Evolutionary conservation across 2,113 vertebrate genomes (phyloP).

Genomic region (Nannospalax galili): DNA sequence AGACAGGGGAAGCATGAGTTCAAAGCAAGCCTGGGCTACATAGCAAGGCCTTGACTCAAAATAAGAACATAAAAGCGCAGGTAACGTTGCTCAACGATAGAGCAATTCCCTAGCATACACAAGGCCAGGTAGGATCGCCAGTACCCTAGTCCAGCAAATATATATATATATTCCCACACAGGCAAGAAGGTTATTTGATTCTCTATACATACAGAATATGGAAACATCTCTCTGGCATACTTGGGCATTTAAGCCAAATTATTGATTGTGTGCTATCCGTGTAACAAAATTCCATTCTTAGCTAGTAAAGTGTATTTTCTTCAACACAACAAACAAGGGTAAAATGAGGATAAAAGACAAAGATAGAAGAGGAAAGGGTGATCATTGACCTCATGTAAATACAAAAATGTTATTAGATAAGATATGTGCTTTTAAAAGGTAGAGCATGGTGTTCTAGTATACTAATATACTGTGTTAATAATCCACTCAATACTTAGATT

Average conservation of each 20-base stretch:
- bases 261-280: not conserved
- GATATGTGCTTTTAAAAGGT: not conserved
- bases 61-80: not conserved
- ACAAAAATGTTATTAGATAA: too few species aligned
- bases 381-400: not conserved
- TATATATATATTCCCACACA: not conserved
- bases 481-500: not conserved
- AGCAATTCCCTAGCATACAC: not conserved
- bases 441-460: too few species aligned
- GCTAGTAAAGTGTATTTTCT: not conserved
- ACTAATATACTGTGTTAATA: not conserved
- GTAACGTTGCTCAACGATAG: too few species aligned
- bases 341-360: not conserved
- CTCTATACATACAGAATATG: not conserved
- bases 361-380: not conserved
- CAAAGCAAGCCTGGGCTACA: not conserved
- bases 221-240: not conserved
- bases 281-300: not conserved
- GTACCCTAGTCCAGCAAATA: too few species aligned
- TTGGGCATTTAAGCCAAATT: constrained; percentile 18
- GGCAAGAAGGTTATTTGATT: not conserved
- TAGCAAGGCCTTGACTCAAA: not conserved
- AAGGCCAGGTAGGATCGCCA: not conserved
- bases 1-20: not conserved
- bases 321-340: constrained; percentile 28